phyloP scores from a whole-genome alignment of 2,888 invertebrate species.

The Drosophila testacea region DNA sequence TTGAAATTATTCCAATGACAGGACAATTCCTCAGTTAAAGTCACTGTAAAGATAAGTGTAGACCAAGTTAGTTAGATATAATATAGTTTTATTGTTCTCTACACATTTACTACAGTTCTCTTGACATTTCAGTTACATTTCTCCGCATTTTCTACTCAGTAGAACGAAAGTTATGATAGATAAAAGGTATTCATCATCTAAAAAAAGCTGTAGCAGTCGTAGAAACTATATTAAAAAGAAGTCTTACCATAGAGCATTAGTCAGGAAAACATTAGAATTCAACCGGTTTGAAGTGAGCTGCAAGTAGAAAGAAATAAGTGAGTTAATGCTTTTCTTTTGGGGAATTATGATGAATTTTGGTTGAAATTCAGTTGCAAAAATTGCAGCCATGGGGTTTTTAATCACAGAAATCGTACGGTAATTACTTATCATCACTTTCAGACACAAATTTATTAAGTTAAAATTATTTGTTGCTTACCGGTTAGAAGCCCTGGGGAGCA shows the following conservation, averaged over 20 bases:
- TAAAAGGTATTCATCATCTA: constrained; percentile 64
- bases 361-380: constrained; percentile 64
- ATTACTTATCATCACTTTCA: constrained; percentile 62
- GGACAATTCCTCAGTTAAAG: too few species aligned
- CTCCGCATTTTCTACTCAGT: constrained; percentile 73
- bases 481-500: background rate
- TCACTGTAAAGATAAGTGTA: background rate
- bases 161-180: constrained; percentile 75
- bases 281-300: constrained; percentile 14
- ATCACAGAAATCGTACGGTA: constrained; percentile 70
- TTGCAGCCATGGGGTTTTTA: constrained; percentile 70
- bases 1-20: background rate
- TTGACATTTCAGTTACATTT: constrained; percentile 50
- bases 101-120: background rate
- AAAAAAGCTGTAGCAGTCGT: background rate
- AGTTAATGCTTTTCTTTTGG: background rate
- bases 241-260: constrained; percentile 12
- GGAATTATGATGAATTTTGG: background rate
- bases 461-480: constrained; percentile 19
- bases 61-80: background rate
- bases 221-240: background rate
- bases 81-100: too few species aligned
- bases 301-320: constrained; percentile 21
- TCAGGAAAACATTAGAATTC: background rate
- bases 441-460: background rate